Percentiles rank a stretch among this genome's conserved stretches.
Conservation (phyloP, 64 coral and sea anemone genomes). For the Anthopleura sola region DNA sequence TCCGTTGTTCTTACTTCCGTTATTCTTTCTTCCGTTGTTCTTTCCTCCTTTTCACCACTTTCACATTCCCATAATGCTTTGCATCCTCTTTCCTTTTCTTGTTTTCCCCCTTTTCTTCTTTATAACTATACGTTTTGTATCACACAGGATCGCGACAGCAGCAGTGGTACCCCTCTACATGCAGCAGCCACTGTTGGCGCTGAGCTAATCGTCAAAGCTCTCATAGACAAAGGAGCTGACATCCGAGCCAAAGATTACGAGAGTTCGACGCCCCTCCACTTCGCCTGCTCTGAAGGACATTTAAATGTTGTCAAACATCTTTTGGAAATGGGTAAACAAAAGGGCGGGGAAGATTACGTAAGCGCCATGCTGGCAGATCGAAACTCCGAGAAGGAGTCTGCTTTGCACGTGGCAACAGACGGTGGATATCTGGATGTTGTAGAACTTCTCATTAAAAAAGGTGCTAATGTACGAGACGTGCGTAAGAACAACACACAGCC, state of each 20-base stretch:
- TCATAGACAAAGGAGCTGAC: constrained; percentile 59
- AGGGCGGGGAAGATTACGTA: constrained; percentile 25
- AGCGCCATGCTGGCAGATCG: constrained; percentile 58
- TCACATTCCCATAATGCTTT: neutral
- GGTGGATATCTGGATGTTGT: constrained; percentile 65
- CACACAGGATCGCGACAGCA: constrained; percentile 58
- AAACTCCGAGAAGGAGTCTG: constrained; percentile 62
- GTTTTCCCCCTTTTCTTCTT: neutral
- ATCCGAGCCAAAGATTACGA: constrained; percentile 69
- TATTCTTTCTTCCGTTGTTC: neutral
- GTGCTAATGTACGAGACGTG: constrained; percentile 68
- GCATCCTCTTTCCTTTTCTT: neutral
- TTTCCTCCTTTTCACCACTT: neutral
- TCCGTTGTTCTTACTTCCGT: too few relatives aligned
- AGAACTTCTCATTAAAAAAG: constrained; percentile 67
- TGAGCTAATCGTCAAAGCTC: constrained; percentile 39
- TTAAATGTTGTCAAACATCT: constrained; percentile 49
- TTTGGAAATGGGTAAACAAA: constrained; percentile 24
- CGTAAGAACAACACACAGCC: constrained; percentile 80
- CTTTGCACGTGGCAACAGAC: constrained; percentile 82
- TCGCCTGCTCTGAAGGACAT: constrained; percentile 85
- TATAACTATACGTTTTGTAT: neutral
- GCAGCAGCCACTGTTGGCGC: constrained; percentile 54
- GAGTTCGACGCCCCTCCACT: constrained; percentile 74
- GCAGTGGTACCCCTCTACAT: constrained; percentile 71